Evolutionary conservation across 2,113 vertebrate genomes (phyloP).

Genomic region (Egretta garzetta): DNA sequence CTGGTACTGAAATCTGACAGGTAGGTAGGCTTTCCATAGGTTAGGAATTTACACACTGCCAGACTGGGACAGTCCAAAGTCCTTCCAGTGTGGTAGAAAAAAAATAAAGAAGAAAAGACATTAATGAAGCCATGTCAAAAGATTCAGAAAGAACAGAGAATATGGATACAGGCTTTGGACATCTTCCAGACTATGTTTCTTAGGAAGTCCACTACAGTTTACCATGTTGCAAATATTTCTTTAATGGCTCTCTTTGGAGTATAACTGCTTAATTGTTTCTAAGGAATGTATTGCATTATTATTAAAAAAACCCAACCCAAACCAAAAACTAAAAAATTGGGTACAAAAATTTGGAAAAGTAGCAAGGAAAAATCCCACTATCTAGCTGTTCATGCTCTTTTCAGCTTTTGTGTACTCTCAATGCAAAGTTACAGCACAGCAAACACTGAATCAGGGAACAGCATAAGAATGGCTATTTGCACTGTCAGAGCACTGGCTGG

Average conservation of each 20-base stretch:
- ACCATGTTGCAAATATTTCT: not conserved
- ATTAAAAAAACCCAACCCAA: not conserved
- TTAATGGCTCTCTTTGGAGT: not conserved
- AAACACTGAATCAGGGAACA: rapidly evolving
- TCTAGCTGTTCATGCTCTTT: not conserved
- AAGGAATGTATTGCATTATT: not conserved
- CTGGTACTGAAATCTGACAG: not conserved
- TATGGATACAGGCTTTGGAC: not conserved
- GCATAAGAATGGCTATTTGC: not conserved
- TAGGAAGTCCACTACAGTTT: not conserved
- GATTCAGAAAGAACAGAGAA: not conserved
- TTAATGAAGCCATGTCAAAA: not conserved
- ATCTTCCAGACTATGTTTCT: not conserved
- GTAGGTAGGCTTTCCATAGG: not conserved
- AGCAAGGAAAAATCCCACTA: not conserved
- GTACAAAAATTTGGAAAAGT: not conserved
- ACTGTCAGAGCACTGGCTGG: not conserved
- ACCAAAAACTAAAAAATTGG: not conserved
- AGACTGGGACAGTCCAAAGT: not conserved
- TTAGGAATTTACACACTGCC: not conserved
- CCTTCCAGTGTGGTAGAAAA: not conserved
- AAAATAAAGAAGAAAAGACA: not conserved
- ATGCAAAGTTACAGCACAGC: not conserved
- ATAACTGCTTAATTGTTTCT: not conserved
- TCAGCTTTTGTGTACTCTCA: not conserved